Evolutionary conservation across 2,113 vertebrate species (phyloP).

Genomic region (Parotia lawesii): DNA sequence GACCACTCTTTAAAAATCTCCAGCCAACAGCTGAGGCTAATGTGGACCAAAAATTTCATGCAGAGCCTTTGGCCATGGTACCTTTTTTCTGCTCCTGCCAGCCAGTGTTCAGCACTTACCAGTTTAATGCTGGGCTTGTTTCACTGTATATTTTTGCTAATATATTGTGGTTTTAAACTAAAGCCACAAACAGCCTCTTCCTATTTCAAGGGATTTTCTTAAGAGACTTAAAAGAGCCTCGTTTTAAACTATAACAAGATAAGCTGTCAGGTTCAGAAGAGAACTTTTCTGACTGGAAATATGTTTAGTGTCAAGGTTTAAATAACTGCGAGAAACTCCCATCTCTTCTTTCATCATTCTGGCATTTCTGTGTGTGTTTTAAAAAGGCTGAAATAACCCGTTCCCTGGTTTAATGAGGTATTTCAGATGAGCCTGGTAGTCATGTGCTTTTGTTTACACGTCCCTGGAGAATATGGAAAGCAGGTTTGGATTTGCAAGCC

Average conservation of each 20-base stretch:
- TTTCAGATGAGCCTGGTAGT: constrained; percentile 26
- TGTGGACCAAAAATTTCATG: background rate
- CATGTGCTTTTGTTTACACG: constrained; percentile 20
- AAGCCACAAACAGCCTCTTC: constrained; percentile 46
- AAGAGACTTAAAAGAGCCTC: constrained; percentile 32
- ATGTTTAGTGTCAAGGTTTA: constrained; percentile 28
- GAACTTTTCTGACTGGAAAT: constrained; percentile 32
- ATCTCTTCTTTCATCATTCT: constrained; percentile 42
- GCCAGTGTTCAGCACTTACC: background rate
- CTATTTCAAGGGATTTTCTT: constrained; percentile 7
- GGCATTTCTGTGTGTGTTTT: constrained; percentile 15
- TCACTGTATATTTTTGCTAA: constrained; percentile 24
- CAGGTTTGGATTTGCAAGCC: constrained; percentile 4
- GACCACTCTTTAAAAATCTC: background rate
- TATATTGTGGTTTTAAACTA: constrained; percentile 37
- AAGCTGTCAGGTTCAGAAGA: constrained; percentile 44
- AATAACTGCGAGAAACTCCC: constrained; percentile 40
- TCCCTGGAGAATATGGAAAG: constrained; percentile 20
- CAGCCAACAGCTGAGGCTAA: background rate
- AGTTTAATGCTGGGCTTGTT: background rate
- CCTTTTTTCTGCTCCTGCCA: background rate
- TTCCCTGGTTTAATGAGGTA: constrained; percentile 50
- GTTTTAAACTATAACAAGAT: constrained; percentile 54
- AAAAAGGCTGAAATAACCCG: constrained; percentile 12
- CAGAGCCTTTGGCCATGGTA: background rate